These are phyloP conservation scores for Mallotus villosus DNA, from an alignment of 2,797 vertebrate genomes.

Conservation along the genomic window DNA sequence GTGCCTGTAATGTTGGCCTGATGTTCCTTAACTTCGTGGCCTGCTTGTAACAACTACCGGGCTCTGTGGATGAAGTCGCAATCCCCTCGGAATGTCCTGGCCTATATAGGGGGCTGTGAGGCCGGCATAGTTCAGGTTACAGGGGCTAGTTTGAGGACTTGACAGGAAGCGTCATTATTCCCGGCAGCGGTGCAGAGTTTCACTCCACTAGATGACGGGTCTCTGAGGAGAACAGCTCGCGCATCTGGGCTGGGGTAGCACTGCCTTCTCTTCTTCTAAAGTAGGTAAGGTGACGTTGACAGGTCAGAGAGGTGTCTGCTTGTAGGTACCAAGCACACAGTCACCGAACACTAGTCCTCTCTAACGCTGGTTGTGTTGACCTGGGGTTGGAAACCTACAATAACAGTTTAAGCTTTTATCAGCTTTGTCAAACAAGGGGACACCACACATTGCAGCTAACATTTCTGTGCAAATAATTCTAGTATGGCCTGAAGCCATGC, in stretches of 20 bases:
- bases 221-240: neutral
- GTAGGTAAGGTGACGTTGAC: neutral
- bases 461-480: neutral
- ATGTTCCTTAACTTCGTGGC: neutral
- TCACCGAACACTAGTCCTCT: too few relatives aligned
- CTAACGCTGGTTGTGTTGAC: neutral
- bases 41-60: neutral
- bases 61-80: constrained; percentile 25
- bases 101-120: constrained; percentile 32
- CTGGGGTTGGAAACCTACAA: too few relatives aligned
- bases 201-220: neutral
- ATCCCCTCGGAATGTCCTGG: constrained; percentile 11
- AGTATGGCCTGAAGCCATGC: constrained; percentile 18
- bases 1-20: neutral
- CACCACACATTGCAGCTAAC: constrained; percentile 5
- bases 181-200: neutral
- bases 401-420: too few relatives aligned
- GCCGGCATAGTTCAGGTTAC: constrained; percentile 41
- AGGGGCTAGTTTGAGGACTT: constrained; percentile 7
- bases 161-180: neutral
- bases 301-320: neutral
- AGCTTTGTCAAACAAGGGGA: constrained; percentile 1
- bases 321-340: too few relatives aligned
- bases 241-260: neutral
- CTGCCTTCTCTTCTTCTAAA: neutral